Evolutionary conservation across 2,888 invertebrate species (phyloP).

Genomic region (Campaea margaritaria): DNA sequence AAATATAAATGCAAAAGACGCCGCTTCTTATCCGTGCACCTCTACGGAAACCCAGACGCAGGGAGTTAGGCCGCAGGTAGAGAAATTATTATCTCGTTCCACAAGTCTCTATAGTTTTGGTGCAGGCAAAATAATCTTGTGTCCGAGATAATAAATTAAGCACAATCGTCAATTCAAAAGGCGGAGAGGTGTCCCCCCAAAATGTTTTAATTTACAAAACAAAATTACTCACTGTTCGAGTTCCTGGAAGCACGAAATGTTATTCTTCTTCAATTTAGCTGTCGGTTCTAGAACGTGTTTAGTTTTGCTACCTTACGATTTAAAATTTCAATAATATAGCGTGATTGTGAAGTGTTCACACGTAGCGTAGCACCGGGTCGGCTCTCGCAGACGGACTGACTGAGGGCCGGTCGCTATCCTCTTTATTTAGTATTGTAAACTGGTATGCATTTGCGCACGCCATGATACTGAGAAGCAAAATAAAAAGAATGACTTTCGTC

Average conservation of each 20-base stretch:
- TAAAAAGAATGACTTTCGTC: conserved; percentile 52
- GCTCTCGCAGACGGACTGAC: conserved; percentile 72
- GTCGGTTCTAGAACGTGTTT: conserved; percentile 1
- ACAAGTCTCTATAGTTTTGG: conserved; percentile 12
- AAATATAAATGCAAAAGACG: conserved; percentile 12
- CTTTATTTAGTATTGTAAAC: conserved; percentile 79
- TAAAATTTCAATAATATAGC: conserved; percentile 20
- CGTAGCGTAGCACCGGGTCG: conserved; percentile 59
- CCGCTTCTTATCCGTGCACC: conserved; percentile 12
- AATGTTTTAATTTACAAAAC: conserved; percentile 28
- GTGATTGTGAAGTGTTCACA: conserved; percentile 15
- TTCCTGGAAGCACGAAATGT: conserved; percentile 18
- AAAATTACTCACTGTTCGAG: conserved; percentile 41
- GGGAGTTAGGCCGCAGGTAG: conserved; percentile 33
- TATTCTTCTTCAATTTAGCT: conserved; percentile 9
- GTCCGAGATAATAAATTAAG: conserved; percentile 21
- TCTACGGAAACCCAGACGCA: conserved; percentile 9
- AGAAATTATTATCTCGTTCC: conserved; percentile 26
- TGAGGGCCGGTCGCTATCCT: conserved; percentile 75
- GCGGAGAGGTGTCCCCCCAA: conserved; percentile 3
- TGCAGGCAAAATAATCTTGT: conserved; percentile 30
- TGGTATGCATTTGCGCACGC: conserved; percentile 67
- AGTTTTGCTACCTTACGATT: conserved; percentile 22
- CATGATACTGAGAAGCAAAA: conserved; percentile 59
- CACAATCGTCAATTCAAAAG: conserved; percentile 13